A percentile compares a stretch with the other conserved stretches of the same genome.
These are phyloP conservation scores for Azorinus chamasolen DNA, from an alignment of 2,888 invertebrate species.

Conservation along the genomic window DNA sequence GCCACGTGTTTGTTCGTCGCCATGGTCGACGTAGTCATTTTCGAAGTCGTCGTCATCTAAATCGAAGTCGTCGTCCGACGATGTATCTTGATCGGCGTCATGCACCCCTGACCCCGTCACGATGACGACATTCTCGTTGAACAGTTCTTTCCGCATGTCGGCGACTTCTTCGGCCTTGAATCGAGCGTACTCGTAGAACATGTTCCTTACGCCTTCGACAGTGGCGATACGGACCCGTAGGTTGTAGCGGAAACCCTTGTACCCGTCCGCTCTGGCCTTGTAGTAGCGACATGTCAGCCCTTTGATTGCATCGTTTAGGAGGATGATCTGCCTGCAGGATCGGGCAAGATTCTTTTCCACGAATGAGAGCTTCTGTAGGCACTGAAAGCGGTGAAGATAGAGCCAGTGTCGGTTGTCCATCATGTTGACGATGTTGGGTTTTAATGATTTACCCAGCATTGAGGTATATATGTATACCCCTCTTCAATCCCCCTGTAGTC, in stretches of 20 bases:
- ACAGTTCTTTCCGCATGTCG: slow-evolving; percentile 55
- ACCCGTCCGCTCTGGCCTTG: slow-evolving; percentile 42
- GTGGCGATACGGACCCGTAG: slow-evolving; percentile 54
- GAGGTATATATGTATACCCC: too few relatives aligned
- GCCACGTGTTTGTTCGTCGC: too few relatives aligned
- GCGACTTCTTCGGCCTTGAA: slow-evolving; percentile 57
- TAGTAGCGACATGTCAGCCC: slow-evolving; percentile 52
- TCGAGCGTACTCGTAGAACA: slow-evolving; percentile 61
- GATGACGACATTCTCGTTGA: slow-evolving; percentile 52
- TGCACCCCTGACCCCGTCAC: slow-evolving; percentile 30
- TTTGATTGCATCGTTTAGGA: slow-evolving; percentile 59
- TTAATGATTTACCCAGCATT: too few relatives aligned
- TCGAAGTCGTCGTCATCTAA: too few relatives aligned
- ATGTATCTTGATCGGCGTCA: neutral
- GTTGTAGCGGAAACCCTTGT: slow-evolving; percentile 54
- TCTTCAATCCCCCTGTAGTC: too few relatives aligned
- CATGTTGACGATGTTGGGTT: too few relatives aligned
- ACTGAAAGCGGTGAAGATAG: too few relatives aligned
- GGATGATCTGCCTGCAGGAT: slow-evolving; percentile 48
- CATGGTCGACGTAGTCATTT: too few relatives aligned
- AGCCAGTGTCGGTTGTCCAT: too few relatives aligned
- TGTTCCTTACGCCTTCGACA: slow-evolving; percentile 56
- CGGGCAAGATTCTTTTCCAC: slow-evolving; percentile 46
- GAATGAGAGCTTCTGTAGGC: neutral
- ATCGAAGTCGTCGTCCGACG: too few relatives aligned